A percentile compares a stretch with the other conserved stretches of the same genome.
phyloP scores from a whole-genome alignment of 1,140 invertebrate genomes.

The Drosophila sp. region DNA sequence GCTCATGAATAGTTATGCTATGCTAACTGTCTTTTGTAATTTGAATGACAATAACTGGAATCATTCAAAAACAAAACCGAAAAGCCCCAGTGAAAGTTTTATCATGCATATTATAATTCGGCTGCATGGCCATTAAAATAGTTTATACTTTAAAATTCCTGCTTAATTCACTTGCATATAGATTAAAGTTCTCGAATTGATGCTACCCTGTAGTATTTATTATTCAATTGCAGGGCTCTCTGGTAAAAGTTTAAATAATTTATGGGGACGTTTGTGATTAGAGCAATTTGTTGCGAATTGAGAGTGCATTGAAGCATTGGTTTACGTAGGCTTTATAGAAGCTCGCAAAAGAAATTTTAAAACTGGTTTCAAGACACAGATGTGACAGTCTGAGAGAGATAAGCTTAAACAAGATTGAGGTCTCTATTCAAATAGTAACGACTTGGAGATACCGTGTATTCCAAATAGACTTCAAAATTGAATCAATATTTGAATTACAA shows the following conservation, averaged over 20 bases:
- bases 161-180: neutral
- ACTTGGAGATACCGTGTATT: conserved; percentile 26
- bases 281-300: conserved; percentile 20
- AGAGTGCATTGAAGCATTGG: neutral
- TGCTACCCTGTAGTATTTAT: neutral
- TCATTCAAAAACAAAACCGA: conserved; percentile 37
- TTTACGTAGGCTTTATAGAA: conserved; percentile 17
- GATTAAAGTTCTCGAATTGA: neutral
- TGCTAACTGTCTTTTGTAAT: conserved; percentile 37
- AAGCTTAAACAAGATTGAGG: conserved; percentile 33
- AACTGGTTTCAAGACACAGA: conserved; percentile 62
- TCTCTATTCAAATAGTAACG: neutral
- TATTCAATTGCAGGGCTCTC: no score
- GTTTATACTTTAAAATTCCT: conserved; percentile 26
- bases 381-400: conserved; percentile 37
- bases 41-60: conserved; percentile 57
- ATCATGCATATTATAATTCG: conserved; percentile 46
- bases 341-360: conserved; percentile 42
- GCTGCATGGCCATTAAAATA: conserved; percentile 47
- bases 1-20: conserved; percentile 36
- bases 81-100: conserved; percentile 47
- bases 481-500: neutral
- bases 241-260: neutral
- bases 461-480: neutral
- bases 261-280: neutral